A percentile compares a stretch with the other conserved stretches of the same genome.
Evolutionary conservation across 2,113 vertebrate genomes (phyloP).

Genomic region (Notechis scutatus): DNA sequence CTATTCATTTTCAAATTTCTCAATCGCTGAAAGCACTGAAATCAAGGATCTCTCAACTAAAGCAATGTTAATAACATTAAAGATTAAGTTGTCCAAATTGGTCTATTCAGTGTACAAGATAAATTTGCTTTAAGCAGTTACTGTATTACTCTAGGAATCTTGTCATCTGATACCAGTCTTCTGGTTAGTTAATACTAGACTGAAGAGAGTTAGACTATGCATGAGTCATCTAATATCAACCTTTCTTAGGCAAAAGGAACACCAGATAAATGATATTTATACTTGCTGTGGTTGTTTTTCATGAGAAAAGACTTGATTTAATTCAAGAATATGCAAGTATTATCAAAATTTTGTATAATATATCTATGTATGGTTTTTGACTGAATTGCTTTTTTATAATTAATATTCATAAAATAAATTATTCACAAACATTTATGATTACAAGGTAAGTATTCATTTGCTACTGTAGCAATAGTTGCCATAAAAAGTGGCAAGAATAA

Average conservation of each 20-base stretch:
- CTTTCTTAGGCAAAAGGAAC: background rate
- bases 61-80: background rate
- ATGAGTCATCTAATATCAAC: background rate
- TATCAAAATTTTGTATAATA: background rate
- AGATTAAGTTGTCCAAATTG: background rate
- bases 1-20: background rate
- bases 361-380: background rate
- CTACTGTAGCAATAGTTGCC: background rate
- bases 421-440: background rate
- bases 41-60: background rate
- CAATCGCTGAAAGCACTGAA: background rate
- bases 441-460: background rate
- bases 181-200: conserved; percentile 10
- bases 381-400: background rate
- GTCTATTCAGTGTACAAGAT: background rate
- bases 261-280: background rate
- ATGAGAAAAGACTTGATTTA: background rate
- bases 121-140: background rate
- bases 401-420: background rate
- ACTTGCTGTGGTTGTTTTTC: background rate
- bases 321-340: background rate
- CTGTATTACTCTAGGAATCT: background rate
- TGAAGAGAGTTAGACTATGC: background rate
- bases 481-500: background rate
- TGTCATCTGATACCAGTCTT: background rate